Conservation (phyloP, 2,888 invertebrate genomes). For the Xanthia icteritia region DNA sequence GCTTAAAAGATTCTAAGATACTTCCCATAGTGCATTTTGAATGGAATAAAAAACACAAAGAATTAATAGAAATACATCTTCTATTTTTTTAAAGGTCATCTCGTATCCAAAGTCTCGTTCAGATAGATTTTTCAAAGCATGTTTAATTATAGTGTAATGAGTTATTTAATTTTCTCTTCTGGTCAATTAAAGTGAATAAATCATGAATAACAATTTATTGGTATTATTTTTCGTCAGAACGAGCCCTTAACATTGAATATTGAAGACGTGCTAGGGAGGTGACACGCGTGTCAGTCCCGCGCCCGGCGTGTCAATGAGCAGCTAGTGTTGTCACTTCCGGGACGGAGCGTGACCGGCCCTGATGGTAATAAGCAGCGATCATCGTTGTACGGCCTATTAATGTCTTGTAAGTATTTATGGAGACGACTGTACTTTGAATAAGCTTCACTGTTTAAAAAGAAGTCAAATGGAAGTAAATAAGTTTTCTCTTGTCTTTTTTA, state of each 20-base stretch:
- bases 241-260: constrained; percentile 67
- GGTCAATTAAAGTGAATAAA: not conserved
- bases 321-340: constrained; percentile 71
- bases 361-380: constrained; percentile 67
- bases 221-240: constrained; percentile 12
- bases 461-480: not conserved
- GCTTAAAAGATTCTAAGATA: not conserved
- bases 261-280: constrained; percentile 66
- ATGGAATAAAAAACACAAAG: not conserved
- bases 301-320: constrained; percentile 68
- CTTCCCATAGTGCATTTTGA: not conserved
- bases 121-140: not conserved
- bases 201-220: too few relatives aligned
- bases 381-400: constrained; percentile 64
- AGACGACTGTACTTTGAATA: constrained; percentile 44
- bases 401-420: constrained; percentile 64
- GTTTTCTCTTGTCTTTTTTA: not conserved
- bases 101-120: not conserved
- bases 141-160: not conserved
- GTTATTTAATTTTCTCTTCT: not conserved
- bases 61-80: not conserved
- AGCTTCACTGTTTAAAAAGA: not conserved
- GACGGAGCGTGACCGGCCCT: constrained; percentile 70
- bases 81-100: not conserved
- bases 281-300: constrained; percentile 69